Evolutionary conservation across 2,888 invertebrate genomes (phyloP).

Genomic region (Drosophila yooni): DNA sequence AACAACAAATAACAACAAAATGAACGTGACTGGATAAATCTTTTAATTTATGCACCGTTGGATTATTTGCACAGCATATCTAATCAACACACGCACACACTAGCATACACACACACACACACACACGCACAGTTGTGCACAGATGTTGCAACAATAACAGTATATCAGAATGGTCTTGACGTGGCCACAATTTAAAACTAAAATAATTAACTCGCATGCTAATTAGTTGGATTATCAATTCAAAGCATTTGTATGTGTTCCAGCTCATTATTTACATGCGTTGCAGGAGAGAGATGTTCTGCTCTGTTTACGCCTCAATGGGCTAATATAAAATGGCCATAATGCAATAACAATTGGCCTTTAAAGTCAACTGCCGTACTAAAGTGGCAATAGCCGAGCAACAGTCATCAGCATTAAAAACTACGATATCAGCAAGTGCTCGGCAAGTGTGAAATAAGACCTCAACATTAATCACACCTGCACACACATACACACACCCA

Average conservation of each 20-base stretch:
- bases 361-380: constrained; percentile 13
- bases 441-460: constrained; percentile 67
- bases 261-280: constrained; percentile 63
- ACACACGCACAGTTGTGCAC: constrained; percentile 11
- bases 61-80: constrained; percentile 37
- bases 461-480: constrained; percentile 64
- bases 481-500: constrained; percentile 23
- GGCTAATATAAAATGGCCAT: constrained; percentile 34
- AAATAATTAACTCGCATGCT: constrained; percentile 79
- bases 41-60: constrained; percentile 50
- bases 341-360: constrained; percentile 29
- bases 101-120: constrained; percentile 5
- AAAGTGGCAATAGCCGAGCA: constrained; percentile 9
- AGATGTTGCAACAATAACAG: constrained; percentile 54
- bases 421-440: constrained; percentile 73
- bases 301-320: constrained; percentile 43
- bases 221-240: constrained; percentile 73
- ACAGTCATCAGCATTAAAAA: constrained; percentile 35
- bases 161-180: constrained; percentile 50
- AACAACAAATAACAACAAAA: not conserved
- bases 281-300: constrained; percentile 6
- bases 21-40: constrained; percentile 36
- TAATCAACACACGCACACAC: constrained; percentile 41
- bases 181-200: constrained; percentile 53
- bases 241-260: constrained; percentile 35